Evolutionary conservation across 2,797 vertebrate genomes (phyloP), one percentile per base, ranked within the genome.

Genomic region (Delichon dasypus): DNA sequence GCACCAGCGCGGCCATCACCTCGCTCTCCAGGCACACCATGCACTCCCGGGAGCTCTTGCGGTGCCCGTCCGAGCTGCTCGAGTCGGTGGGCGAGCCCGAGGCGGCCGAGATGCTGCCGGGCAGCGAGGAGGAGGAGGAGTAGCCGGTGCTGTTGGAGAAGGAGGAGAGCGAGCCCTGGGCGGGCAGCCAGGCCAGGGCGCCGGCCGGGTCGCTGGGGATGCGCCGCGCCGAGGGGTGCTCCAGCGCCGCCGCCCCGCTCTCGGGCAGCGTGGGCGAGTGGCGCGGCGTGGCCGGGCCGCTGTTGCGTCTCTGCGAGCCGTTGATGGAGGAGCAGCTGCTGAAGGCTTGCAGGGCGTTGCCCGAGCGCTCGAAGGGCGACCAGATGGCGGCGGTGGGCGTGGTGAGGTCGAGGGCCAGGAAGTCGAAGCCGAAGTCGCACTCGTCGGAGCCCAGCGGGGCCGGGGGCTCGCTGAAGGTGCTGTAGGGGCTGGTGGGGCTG

Each of bases 21-120:
- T 99, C 99, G 30, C 99, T 99, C 97, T 99, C 99, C 0, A 98
- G 98, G 71, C 99, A 99, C 92, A 99, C 98, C 85, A 98, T 98
- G 96, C 99, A 99, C 97, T 99, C 99, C 34, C 99, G 97, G 15
- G 95, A 95, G 87, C 94, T 95, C 95, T 83, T 97, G 97, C 98
- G 61, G 94, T 97, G 94, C 65, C 98, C 98, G 5, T 98, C 98
- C 0, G 98, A 94, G 71, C 98, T 97, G 93, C 98, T 88, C 1
- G 99, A 98, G 96, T 99, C 99, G 20, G 98, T 98, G 70, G 99
- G 98, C 0, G 99, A 98, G 38, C 98, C 98, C 0, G 99, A 98
- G 2, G 98, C 7, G 26, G 96, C 96, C 0, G 98, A 93, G 79
- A 97, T 65, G 68, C 97, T 95, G 83, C 97, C 87, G 4, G 99